These are phyloP conservation scores for Pseudomugil tenellus DNA, from an alignment of 2,797 vertebrate species.

Conservation along the genomic window DNA sequence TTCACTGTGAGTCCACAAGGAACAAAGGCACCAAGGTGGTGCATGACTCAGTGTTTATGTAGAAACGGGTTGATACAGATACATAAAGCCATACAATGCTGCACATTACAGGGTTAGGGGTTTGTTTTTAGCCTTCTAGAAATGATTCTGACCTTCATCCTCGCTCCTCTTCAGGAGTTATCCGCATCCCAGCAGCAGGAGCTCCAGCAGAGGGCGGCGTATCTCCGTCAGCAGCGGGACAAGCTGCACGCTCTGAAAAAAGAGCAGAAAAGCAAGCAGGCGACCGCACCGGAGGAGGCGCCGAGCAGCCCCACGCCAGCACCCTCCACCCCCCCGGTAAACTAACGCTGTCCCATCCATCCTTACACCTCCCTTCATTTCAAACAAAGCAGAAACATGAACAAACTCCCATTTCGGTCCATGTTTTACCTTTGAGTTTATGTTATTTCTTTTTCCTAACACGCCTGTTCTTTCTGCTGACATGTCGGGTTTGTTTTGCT, in stretches of 20 bases:
- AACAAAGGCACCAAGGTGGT: not conserved
- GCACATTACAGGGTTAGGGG: too few species aligned
- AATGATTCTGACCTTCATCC: not conserved
- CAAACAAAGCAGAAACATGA: too few species aligned
- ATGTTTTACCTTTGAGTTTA: not conserved
- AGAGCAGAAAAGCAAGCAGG: constrained; percentile 79
- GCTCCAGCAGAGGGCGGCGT: constrained; percentile 91
- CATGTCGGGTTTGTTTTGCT: constrained; percentile 18
- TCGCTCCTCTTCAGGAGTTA: constrained; percentile 79
- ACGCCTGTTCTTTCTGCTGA: not conserved
- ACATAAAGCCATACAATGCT: too few species aligned
- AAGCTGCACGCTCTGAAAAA: constrained; percentile 90
- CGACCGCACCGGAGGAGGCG: constrained; percentile 39
- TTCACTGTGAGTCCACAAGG: constrained; percentile 82
- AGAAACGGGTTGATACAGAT: too few species aligned
- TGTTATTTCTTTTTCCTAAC: not conserved
- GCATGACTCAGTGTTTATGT: not conserved
- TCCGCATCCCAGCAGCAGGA: constrained; percentile 87
- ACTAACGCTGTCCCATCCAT: not conserved
- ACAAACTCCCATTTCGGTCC: constrained; percentile 2
- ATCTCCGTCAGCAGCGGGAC: constrained; percentile 93
- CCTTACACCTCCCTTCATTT: not conserved
- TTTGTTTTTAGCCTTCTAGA: not conserved
- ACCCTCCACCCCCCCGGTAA: constrained; percentile 61
- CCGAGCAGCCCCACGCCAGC: constrained; percentile 38